Conservation (phyloP, 2,113 vertebrate genomes). For the Diadophis punctatus region DNA sequence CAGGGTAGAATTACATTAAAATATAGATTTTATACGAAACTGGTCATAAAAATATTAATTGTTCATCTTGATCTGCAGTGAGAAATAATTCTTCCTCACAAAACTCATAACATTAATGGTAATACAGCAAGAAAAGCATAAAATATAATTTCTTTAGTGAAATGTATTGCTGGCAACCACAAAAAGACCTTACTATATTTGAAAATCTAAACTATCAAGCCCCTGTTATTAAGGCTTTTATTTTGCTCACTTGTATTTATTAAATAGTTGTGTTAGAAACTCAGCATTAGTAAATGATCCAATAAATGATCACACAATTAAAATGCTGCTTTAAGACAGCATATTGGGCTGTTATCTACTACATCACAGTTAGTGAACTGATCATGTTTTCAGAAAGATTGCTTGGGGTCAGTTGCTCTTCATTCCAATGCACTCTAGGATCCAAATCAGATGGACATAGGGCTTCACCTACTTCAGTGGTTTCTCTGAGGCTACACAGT, state of each 20-base stretch:
- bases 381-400: background rate
- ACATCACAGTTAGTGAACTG: background rate
- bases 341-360: background rate
- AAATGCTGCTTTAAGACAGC: background rate
- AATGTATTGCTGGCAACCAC: background rate
- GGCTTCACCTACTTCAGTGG: background rate
- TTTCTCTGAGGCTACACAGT: background rate
- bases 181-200: background rate
- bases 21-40: background rate
- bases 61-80: background rate
- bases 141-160: background rate
- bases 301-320: background rate
- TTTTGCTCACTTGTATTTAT: constrained; percentile 1
- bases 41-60: background rate
- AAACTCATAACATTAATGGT: background rate
- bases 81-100: background rate
- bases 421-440: too few species aligned
- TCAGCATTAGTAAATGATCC: background rate
- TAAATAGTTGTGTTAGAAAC: background rate
- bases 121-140: background rate
- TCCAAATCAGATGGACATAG: background rate
- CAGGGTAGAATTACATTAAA: background rate
- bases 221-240: background rate
- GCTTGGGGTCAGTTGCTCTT: too few species aligned
- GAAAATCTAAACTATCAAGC: background rate